A percentile compares a stretch with the other conserved stretches of the same genome.
These are phyloP conservation scores for Guaruba guarouba DNA, from an alignment of 2,113 vertebrate species.

Conservation along the genomic window DNA sequence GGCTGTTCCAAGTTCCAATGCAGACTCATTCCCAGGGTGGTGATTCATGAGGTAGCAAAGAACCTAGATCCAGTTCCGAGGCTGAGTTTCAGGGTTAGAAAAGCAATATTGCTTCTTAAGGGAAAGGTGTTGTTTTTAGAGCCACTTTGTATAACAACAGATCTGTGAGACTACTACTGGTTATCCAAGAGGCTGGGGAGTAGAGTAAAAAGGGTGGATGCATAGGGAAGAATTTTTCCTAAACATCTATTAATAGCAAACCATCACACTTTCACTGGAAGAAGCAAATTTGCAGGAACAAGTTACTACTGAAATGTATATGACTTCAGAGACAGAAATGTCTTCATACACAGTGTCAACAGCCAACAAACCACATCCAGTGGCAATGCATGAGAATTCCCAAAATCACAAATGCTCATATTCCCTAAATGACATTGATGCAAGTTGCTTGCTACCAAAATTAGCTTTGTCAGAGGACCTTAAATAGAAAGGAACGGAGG, in stretches of 20 bases:
- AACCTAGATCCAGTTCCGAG: not conserved
- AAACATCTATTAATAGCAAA: not conserved
- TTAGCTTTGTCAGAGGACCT: not conserved
- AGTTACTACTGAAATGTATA: not conserved
- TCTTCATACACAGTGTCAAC: not conserved
- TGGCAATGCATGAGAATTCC: not conserved
- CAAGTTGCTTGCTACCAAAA: not conserved
- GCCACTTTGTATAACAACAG: not conserved
- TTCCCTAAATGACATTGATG: not conserved
- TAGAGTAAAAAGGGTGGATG: not conserved
- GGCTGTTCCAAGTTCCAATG: slow-evolving; percentile 22
- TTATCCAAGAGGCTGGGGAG: not conserved
- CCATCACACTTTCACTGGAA: not conserved
- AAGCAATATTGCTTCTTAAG: not conserved
- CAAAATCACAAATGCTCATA: not conserved
- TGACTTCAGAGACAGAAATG: not conserved
- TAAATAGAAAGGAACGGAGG: not conserved
- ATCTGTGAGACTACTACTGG: not conserved
- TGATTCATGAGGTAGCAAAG: slow-evolving; percentile 9
- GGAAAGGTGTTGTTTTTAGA: not conserved
- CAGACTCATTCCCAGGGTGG: not conserved
- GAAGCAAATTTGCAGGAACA: not conserved
- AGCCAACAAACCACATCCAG: not conserved
- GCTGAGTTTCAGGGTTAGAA: not conserved
- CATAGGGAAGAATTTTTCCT: not conserved